phyloP scores from a whole-genome alignment of 2,888 invertebrate genomes.

The Amphiduros pacificus region DNA sequence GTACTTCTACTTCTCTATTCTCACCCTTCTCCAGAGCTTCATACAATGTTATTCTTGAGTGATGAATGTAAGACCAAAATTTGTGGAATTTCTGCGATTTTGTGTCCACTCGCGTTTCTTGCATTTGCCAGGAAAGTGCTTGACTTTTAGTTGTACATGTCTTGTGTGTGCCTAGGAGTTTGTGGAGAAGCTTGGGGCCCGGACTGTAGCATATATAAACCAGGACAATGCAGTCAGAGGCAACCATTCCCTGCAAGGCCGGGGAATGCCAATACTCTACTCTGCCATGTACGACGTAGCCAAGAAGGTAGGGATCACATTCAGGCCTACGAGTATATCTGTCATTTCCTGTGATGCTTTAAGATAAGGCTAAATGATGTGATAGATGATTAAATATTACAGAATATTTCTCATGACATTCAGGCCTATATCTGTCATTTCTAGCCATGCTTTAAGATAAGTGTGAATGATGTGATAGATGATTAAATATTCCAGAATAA shows the following conservation, averaged over 20 bases:
- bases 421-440: no score
- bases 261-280: slow-evolving; percentile 24
- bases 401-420: no score
- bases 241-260: slow-evolving; percentile 3
- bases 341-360: no score
- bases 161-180: slow-evolving; percentile 36
- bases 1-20: no score
- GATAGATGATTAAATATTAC: neutral
- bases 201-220: slow-evolving; percentile 31
- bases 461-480: no score
- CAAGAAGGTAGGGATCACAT: slow-evolving; percentile 37
- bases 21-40: no score
- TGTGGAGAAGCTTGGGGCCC: slow-evolving; percentile 31
- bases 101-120: no score
- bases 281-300: slow-evolving; percentile 53
- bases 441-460: no score
- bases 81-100: no score
- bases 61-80: neutral
- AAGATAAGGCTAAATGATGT: neutral
- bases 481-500: neutral
- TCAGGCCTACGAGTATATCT: neutral
- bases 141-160: neutral
- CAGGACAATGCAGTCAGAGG: slow-evolving; percentile 36
- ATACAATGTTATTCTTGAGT: neutral
- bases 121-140: no score